Evolutionary conservation across 2,113 vertebrate species (phyloP).

Genomic region (Aptenodytes forsteri): DNA sequence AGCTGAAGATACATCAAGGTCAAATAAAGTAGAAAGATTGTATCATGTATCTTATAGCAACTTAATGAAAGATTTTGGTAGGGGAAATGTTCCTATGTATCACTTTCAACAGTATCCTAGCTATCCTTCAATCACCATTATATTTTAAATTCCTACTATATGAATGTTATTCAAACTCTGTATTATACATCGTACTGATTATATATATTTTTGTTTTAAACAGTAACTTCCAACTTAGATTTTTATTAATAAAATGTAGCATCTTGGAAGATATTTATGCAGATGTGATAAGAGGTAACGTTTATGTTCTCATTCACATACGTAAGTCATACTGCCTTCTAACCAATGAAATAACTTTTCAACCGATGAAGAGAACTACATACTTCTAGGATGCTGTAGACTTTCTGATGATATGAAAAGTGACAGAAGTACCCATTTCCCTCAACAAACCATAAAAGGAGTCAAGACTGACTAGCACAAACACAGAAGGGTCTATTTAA

Average conservation of each 20-base stretch:
- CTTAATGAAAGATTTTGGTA: neutral
- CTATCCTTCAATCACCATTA: neutral
- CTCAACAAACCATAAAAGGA: neutral
- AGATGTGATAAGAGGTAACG: neutral
- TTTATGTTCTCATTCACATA: neutral
- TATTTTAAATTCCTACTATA: neutral
- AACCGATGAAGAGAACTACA: neutral
- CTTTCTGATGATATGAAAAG: neutral
- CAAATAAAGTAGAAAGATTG: neutral
- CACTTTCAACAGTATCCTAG: neutral
- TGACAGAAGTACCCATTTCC: neutral
- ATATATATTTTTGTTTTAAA: neutral
- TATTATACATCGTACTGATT: neutral
- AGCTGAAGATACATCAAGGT: neutral
- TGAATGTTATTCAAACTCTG: neutral
- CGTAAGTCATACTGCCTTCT: neutral
- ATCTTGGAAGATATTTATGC: neutral
- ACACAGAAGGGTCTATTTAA: neutral
- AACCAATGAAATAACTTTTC: neutral
- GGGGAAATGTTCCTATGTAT: neutral
- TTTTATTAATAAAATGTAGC: neutral
- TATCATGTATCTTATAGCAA: neutral
- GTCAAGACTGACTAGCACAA: fast-evolving
- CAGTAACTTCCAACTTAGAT: neutral
- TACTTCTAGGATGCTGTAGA: neutral